These are phyloP conservation scores for Hepsetus odoe DNA, from an alignment of 2,113 vertebrate species.

Conservation along the genomic window DNA sequence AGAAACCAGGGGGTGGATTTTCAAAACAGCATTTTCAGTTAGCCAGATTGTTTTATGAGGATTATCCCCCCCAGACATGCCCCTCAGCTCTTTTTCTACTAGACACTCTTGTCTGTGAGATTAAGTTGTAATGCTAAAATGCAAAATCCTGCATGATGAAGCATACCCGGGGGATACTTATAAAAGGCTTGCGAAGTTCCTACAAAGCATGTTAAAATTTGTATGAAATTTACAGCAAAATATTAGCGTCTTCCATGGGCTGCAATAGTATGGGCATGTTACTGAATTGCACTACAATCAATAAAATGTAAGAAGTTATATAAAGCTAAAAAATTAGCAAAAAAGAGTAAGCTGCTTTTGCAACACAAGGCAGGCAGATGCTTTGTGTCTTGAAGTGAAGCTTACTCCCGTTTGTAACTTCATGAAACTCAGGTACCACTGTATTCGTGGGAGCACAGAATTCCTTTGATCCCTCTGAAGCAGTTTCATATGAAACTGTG, in stretches of 20 bases:
- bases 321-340: neutral
- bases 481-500: slow-evolving; percentile 17
- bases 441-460: neutral
- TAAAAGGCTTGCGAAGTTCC: no score
- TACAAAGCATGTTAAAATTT: neutral
- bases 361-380: neutral
- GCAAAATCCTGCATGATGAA: no score
- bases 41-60: no score
- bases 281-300: neutral
- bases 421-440: neutral
- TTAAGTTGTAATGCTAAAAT: no score
- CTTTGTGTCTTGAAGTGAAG: neutral
- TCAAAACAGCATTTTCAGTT: no score
- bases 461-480: neutral
- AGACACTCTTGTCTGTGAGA: no score
- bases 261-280: neutral
- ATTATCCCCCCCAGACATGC: no score
- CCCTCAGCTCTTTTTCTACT: no score
- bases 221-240: neutral
- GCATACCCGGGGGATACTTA: no score
- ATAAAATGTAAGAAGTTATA: neutral
- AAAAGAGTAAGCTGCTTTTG: neutral
- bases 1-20: no score
- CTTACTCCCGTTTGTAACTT: no score
- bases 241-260: neutral